Percentiles rank a stretch among this genome's conserved stretches.
These are phyloP conservation scores for Grantiella picta DNA, from an alignment of 2,113 vertebrate genomes.

Conservation along the genomic window DNA sequence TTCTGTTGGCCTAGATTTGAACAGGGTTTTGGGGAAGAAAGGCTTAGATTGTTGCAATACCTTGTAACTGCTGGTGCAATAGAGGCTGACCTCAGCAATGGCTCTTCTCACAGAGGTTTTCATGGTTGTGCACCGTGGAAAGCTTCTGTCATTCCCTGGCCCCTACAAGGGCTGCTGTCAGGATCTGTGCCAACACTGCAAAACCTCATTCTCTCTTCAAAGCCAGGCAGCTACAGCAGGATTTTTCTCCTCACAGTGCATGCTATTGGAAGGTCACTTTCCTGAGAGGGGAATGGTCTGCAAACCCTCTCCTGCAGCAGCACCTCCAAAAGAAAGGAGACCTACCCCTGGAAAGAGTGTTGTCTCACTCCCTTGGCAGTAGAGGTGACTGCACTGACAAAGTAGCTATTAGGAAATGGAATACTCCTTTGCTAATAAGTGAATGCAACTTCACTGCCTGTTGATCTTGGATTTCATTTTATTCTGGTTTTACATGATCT, in stretches of 20 bases:
- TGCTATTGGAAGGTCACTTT: background rate
- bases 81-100: background rate
- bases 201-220: background rate
- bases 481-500: background rate
- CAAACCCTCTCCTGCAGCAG: background rate
- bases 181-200: background rate
- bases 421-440: background rate
- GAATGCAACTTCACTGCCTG: background rate
- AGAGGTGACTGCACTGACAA: background rate
- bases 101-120: background rate
- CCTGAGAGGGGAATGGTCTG: rapidly evolving
- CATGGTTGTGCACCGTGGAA: background rate
- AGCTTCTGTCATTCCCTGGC: background rate
- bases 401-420: background rate
- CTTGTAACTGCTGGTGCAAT: background rate
- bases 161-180: background rate
- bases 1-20: background rate
- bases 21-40: background rate
- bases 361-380: background rate
- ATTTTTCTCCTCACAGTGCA: background rate
- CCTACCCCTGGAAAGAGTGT: background rate
- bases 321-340: background rate
- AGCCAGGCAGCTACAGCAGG: background rate
- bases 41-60: background rate
- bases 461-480: background rate